A percentile compares a stretch with the other conserved stretches of the same genome.
Conservation (phyloP, 1,140 invertebrate genomes). For the Listronotus bonariensis region DNA sequence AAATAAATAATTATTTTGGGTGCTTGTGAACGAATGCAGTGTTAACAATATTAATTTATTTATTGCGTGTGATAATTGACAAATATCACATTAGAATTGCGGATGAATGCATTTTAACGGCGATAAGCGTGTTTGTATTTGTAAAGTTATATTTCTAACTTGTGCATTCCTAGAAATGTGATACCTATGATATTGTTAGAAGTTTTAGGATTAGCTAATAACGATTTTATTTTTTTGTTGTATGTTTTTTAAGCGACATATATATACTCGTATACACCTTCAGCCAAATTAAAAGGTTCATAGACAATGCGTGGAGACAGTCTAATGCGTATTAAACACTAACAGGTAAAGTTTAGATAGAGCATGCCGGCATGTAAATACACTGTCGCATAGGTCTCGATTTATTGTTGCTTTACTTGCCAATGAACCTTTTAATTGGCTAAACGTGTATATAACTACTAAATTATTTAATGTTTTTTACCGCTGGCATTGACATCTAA, state of each 20-base stretch:
- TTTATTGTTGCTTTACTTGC: too few species aligned
- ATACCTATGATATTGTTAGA: slow-evolving; percentile 1
- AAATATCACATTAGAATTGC: neutral
- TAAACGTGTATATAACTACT: too few species aligned
- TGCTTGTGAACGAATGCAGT: slow-evolving; percentile 3
- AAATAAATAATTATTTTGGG: neutral
- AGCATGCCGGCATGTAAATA: too few species aligned
- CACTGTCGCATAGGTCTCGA: too few species aligned
- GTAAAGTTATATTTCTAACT: slow-evolving; percentile 8
- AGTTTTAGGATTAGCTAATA: neutral
- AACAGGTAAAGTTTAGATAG: too few species aligned
- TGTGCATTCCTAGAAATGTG: slow-evolving; percentile 17
- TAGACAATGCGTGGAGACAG: too few species aligned
- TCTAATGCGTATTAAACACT: too few species aligned
- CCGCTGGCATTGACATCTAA: neutral
- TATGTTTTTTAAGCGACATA: neutral
- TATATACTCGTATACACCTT: too few species aligned
- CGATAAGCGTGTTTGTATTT: slow-evolving; percentile 1
- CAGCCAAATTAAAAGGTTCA: too few species aligned
- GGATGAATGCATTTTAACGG: slow-evolving; percentile 8
- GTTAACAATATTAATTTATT: slow-evolving; percentile 27
- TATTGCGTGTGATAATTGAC: neutral
- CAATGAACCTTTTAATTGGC: too few species aligned
- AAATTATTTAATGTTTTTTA: too few species aligned
- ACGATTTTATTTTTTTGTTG: neutral